Conservation (phyloP, 2,888 invertebrate species). For the Rosalia funebris region DNA sequence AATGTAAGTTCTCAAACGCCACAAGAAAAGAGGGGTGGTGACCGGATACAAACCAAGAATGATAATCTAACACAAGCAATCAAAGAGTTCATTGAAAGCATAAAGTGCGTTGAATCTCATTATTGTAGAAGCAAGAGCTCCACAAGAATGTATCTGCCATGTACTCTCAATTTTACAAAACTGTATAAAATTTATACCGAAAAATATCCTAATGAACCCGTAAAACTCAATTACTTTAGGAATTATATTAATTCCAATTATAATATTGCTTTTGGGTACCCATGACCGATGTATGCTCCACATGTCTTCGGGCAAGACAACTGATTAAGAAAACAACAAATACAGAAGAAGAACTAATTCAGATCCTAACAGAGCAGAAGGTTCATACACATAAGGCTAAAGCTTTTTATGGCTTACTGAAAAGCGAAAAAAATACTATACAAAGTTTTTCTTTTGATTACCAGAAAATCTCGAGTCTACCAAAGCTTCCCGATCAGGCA, state of each 20-base stretch:
- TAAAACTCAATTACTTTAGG: neutral
- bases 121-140: no score
- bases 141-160: neutral
- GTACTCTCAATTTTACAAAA: neutral
- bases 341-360: neutral
- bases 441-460: constrained; percentile 5
- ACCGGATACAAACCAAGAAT: no score
- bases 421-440: neutral
- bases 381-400: constrained; percentile 2
- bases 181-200: neutral
- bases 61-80: no score
- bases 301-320: neutral
- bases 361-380: neutral
- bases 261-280: constrained; percentile 6
- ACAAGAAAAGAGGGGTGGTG: no score
- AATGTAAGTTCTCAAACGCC: no score
- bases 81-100: no score
- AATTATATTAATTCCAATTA: constrained; percentile 2
- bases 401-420: neutral
- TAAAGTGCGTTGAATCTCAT: no score
- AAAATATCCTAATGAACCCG: neutral
- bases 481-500: constrained; percentile 1
- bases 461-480: neutral
- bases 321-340: neutral
- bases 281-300: neutral